These are phyloP conservation scores for Xyliphius kryptos DNA, from an alignment of 2,113 vertebrate genomes.

Conservation along the genomic window DNA sequence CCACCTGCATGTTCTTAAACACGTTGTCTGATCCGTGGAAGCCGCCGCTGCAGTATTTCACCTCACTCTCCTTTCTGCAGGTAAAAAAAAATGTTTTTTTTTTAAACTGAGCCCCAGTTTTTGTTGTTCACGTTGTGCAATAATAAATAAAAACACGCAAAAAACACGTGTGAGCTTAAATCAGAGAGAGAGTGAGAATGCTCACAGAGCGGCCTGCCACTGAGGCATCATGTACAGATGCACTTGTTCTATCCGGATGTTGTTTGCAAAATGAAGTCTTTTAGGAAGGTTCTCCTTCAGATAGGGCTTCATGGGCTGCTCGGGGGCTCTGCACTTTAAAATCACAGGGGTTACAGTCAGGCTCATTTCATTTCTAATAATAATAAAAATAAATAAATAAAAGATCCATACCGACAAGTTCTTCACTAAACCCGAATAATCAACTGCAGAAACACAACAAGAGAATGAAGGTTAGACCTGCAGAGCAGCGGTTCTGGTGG, in stretches of 20 bases:
- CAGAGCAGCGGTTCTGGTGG: not conserved
- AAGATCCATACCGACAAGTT: conserved; percentile 85
- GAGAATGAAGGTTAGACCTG: conserved; percentile 19
- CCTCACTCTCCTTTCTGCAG: conserved; percentile 47
- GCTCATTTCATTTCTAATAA: not conserved
- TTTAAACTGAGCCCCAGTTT: no score
- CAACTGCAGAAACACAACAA: conserved; percentile 68
- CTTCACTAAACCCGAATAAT: conserved; percentile 81
- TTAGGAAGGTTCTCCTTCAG: conserved; percentile 86
- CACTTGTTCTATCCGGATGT: conserved; percentile 83
- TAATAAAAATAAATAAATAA: not conserved
- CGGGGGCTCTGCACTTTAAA: conserved; percentile 73
- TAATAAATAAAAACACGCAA: no score
- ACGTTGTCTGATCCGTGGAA: conserved; percentile 89
- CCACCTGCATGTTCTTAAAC: conserved; percentile 91
- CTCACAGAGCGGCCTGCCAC: conserved; percentile 86
- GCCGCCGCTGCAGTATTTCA: conserved; percentile 70
- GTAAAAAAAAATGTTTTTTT: not conserved
- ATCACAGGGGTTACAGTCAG: not conserved
- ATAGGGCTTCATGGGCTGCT: conserved; percentile 86
- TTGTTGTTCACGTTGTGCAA: no score
- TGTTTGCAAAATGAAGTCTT: conserved; percentile 83
- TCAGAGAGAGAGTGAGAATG: conserved; percentile 21
- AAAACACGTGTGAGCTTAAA: no score
- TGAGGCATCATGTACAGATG: conserved; percentile 80